Percentiles rank a stretch among this genome's conserved stretches.
Evolutionary conservation across 2,113 vertebrate genomes (phyloP).

Genomic region (Peromyscus maniculatus): DNA sequence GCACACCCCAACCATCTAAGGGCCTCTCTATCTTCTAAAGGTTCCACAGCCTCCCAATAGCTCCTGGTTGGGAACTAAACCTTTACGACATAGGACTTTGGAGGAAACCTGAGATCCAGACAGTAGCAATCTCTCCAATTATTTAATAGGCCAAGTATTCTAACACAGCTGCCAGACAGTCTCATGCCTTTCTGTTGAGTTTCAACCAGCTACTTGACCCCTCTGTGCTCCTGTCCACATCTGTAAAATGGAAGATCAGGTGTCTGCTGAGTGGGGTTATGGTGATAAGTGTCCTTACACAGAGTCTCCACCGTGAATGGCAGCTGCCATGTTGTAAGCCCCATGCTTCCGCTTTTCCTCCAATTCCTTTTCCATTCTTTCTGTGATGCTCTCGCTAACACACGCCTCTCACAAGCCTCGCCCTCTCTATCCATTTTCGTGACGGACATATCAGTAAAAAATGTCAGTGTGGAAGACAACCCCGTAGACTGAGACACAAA

Average conservation of each 20-base stretch:
- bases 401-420: background rate
- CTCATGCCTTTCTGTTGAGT: fast-evolving
- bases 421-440: background rate
- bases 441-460: background rate
- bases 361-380: background rate
- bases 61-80: background rate
- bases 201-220: background rate
- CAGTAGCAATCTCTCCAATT: background rate
- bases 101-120: background rate
- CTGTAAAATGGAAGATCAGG: background rate
- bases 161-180: background rate
- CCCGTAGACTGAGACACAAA: background rate
- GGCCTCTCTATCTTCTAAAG: background rate
- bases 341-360: background rate
- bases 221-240: background rate
- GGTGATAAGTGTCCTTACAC: fast-evolving
- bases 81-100: background rate
- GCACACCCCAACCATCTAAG: background rate
- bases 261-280: background rate
- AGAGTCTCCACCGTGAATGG: background rate
- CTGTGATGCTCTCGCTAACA: background rate
- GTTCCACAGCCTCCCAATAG: background rate
- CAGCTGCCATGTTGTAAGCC: background rate
- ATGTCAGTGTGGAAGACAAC: background rate
- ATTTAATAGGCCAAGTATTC: background rate